These are phyloP conservation scores for Ctenochaetus hawaiiensis DNA, from an alignment of 2,797 vertebrate genomes.

Conservation along the genomic window DNA sequence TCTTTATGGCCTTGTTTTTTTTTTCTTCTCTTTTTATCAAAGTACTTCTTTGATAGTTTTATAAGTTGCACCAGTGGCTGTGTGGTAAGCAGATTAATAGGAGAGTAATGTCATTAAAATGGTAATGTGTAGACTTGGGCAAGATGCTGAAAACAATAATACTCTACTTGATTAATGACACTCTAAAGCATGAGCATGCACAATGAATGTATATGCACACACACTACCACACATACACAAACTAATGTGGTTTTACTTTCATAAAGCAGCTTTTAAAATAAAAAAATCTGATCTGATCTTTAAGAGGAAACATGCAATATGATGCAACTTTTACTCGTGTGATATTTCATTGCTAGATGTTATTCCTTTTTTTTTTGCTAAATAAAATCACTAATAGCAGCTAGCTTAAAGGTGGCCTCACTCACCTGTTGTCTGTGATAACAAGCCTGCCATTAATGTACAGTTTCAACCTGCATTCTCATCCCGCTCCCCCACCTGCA, in stretches of 20 bases:
- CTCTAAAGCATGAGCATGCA: constrained; percentile 62
- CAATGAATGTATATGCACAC: constrained; percentile 36
- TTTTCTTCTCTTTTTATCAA: constrained; percentile 58
- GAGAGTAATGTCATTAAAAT: constrained; percentile 86
- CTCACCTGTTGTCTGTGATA: no score
- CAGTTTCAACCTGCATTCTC: no score
- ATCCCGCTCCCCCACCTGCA: no score
- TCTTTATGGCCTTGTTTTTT: constrained; percentile 72
- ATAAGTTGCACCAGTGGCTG: constrained; percentile 81
- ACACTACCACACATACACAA: constrained; percentile 15
- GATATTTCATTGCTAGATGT: no score
- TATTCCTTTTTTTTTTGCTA: constrained; percentile 3
- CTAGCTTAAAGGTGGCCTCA: no score
- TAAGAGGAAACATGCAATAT: no score
- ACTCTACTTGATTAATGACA: constrained; percentile 84
- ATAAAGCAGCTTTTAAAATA: constrained; percentile 22
- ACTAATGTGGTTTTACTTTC: constrained; percentile 19
- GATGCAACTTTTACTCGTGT: no score
- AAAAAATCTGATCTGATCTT: neutral
- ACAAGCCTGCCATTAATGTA: no score
- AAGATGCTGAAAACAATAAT: constrained; percentile 84
- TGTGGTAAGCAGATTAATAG: constrained; percentile 85
- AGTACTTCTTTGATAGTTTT: constrained; percentile 83
- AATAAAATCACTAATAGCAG: neutral
- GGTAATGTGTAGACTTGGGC: constrained; percentile 82